These are phyloP conservation scores for Callyntrura guangdongensis DNA, from an alignment of 2,888 invertebrate genomes.

Conservation along the genomic window DNA sequence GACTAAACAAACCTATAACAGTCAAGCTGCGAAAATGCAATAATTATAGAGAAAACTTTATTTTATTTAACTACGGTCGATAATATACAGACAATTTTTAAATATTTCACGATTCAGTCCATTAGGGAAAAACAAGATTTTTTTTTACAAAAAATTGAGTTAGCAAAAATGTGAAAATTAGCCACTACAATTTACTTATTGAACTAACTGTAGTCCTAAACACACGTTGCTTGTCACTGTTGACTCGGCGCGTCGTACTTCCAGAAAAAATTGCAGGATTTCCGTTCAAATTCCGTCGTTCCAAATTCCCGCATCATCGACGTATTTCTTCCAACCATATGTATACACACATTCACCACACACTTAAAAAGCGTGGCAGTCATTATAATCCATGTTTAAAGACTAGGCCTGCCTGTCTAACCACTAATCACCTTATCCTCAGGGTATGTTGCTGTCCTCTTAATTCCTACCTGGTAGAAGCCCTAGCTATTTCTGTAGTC, in stretches of 20 bases:
- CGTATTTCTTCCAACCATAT: conserved; percentile 12
- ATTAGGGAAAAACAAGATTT: neutral
- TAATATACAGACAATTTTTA: neutral
- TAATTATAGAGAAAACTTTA: neutral
- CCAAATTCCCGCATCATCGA: neutral
- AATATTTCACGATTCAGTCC: neutral
- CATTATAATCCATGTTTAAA: neutral
- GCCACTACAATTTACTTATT: neutral
- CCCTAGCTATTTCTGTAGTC: neutral
- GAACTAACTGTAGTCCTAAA: neutral
- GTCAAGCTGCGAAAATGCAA: neutral
- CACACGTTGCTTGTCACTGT: neutral
- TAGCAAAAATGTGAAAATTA: conserved; percentile 1
- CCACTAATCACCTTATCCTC: neutral
- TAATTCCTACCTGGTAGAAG: neutral
- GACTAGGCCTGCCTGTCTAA: neutral
- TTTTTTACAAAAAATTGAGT: neutral
- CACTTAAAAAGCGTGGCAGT: neutral
- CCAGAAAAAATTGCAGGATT: neutral
- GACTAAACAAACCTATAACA: conserved; percentile 3
- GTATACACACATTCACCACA: neutral
- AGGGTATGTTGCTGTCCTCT: neutral
- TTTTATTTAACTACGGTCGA: neutral
- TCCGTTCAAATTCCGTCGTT: neutral
- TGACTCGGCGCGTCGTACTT: neutral